Conservation (phyloP, 2,888 invertebrate genomes). For the Exephanes ischioxanthus region DNA sequence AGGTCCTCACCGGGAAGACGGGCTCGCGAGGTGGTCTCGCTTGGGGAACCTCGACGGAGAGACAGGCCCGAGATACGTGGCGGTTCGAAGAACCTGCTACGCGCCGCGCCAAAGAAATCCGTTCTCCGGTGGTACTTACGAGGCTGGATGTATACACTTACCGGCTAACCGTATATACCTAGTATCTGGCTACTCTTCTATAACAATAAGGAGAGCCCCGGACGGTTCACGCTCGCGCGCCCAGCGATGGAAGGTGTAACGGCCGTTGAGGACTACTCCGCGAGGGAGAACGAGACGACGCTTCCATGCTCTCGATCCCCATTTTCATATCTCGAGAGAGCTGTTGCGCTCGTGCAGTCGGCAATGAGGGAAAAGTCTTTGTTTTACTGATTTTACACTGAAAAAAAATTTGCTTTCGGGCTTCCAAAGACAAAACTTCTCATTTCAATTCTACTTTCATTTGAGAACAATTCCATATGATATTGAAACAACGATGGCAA, state of each 20-base stretch:
- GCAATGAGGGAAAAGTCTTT: not conserved
- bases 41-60: conserved; percentile 57
- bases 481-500: too few species aligned
- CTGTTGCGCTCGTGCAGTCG: not conserved
- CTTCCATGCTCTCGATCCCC: conserved; percentile 54
- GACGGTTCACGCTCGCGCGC: conserved; percentile 63
- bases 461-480: too few species aligned
- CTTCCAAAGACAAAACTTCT: too few species aligned
- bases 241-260: conserved; percentile 57
- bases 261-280: conserved; percentile 44
- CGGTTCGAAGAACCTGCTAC: conserved; percentile 57
- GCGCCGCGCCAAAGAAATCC: conserved; percentile 55
- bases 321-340: conserved; percentile 20
- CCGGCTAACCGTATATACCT: conserved; percentile 39
- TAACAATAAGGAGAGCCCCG: conserved; percentile 51
- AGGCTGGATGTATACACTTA: conserved; percentile 22
- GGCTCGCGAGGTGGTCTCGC: conserved; percentile 56
- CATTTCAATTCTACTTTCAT: too few species aligned
- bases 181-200: conserved; percentile 35
- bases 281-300: conserved; percentile 26
- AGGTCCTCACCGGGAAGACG: conserved; percentile 61
- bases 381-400: not conserved
- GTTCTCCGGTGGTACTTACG: conserved; percentile 45
- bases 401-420: too few species aligned
- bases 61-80: conserved; percentile 56